Evolutionary conservation across 2,113 vertebrate genomes (phyloP).

Genomic region (Falcunculus frontatus): DNA sequence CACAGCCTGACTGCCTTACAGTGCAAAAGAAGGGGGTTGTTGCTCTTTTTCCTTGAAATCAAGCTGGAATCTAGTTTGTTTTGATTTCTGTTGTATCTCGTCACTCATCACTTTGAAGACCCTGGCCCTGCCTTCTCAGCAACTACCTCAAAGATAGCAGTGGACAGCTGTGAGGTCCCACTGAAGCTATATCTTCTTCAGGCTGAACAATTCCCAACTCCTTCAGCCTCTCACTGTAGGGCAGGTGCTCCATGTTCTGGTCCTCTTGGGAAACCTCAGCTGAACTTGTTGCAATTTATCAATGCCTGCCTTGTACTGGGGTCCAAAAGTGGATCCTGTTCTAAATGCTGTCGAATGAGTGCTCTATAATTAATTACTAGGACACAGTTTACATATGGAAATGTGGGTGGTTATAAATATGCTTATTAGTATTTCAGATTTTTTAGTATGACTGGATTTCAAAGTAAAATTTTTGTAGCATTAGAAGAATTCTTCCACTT

Average conservation of each 20-base stretch:
- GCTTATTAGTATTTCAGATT: neutral
- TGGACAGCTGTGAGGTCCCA: neutral
- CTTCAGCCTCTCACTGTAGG: neutral
- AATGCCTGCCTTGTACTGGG: neutral
- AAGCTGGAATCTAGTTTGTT: neutral
- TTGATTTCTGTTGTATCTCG: neutral
- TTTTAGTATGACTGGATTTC: neutral
- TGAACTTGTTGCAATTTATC: neutral
- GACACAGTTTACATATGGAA: neutral
- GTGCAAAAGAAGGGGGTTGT: neutral
- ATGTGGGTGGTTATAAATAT: neutral
- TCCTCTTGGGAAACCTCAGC: neutral
- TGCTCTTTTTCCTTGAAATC: neutral
- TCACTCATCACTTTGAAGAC: neutral
- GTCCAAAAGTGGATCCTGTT: neutral
- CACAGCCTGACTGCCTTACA: neutral
- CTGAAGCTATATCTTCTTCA: neutral
- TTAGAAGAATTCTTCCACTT: neutral
- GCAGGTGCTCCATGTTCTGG: neutral
- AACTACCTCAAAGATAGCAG: neutral
- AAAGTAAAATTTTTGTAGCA: neutral
- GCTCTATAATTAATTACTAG: neutral
- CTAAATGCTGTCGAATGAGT: neutral
- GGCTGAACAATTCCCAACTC: neutral
- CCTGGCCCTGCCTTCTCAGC: neutral